Evolutionary conservation across 2,797 vertebrate species (phyloP), one percentile per base, ranked within the genome.

Genomic region (Smutsia temminckii): DNA sequence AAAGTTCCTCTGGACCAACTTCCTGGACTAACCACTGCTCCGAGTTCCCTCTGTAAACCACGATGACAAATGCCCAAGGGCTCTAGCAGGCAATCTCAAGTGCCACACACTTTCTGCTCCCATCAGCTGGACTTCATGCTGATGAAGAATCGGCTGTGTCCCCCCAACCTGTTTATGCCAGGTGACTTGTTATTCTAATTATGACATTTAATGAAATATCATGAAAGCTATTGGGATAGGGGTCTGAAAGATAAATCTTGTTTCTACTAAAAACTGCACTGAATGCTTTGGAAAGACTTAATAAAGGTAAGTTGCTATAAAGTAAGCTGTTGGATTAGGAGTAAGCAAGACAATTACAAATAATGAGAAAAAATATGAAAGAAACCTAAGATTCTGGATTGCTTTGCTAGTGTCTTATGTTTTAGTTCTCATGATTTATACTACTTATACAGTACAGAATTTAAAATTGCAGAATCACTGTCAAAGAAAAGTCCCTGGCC

Each of bases 261-360:
- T 59, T 92, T 95, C 49, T 93, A 55, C 55, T 85, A 71, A 94
- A 95, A 94, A 74, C 53, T 87, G 80, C 88, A 27, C 46, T 80
- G 69, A 79, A 66, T 17, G 64, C 32, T 66, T 79, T 94, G 75
- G 63, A 77, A 93, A 89, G 32, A 75, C 40, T 53, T 95, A 85
- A 37, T 71, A 88, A 78, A 89, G 42, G 53, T 81, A 85, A 83
- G 23, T 59, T 37, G 79, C 40, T 66, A 68, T 83, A 92, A 90
- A 86, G 69, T 87, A 94, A 96, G 69, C 40, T 66, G 3, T n/a
- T 75, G 81, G 10, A 77, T 71, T 77, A 87, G 69, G 90, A 32
- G 10, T 84, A 32, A 14, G 34, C 6, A 59, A 74, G 42, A 61
- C 2, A 69, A 34, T 59, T 57, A 89, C 2, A 27, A 74, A 92